Evolutionary conservation across 2,113 vertebrate genomes (phyloP), one percentile per base, ranked within the genome.

Genomic region (Columba livia): DNA sequence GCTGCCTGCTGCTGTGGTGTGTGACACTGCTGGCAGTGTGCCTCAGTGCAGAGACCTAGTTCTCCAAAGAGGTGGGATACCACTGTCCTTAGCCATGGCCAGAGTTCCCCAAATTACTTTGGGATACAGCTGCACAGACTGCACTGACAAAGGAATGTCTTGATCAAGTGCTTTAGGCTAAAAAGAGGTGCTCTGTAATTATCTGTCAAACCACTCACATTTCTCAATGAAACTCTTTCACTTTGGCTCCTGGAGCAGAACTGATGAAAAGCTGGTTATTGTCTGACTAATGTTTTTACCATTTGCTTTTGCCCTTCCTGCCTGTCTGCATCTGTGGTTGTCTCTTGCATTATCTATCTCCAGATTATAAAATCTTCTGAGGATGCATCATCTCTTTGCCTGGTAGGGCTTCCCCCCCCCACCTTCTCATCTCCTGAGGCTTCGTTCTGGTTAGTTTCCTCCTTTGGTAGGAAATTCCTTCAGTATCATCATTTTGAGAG

Each of bases 11-110:
- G 38, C 38, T 38, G 38, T 12, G 38, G 38, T 11, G 19, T 77
- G 42, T 54, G 75, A 34, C 11, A 1, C 11, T 25, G 13, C 48
- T 64, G 54, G 48, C 60, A 75, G 18, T 7, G 2, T 2, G 5
- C 40, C 44, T 60, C 0, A 0, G 15, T 9, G 28, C n/a, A 29
- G 36, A 67, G 12, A 23, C 29, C 19, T 7, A 19, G 6, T 36
- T 91, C 53, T 28, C 11, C 65, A 44, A 34, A 64, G 60, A 58
- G 34, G 11, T 10, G 44, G 53, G 42, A 29, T 42, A 32, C 20
- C 34, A 3, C 12, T 34, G 12, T 34, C 51, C 28, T 57, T 18
- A 31, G 23, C 62, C 29, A 2, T 6, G 4, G 19, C 14, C 3
- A 12, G 10, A 48, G 2, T 71, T 50, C 29, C 42, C 64, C 38